A percentile compares a stretch with the other conserved stretches of the same genome.
These are phyloP conservation scores for Koerneria pararmatus DNA, from an alignment of 2,888 invertebrate species.

Conservation along the genomic window DNA sequence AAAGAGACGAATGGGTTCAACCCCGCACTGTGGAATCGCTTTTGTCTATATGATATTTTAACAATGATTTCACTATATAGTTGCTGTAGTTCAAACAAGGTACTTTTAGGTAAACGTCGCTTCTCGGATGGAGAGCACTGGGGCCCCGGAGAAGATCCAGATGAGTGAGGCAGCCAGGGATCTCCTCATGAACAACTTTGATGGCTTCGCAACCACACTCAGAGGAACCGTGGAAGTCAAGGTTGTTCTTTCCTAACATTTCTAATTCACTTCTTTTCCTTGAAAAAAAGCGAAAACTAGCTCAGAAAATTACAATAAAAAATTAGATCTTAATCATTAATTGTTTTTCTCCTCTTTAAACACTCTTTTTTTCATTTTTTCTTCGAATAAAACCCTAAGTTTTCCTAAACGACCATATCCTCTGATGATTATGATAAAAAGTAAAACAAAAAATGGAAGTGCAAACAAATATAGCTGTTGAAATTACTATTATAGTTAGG, in stretches of 20 bases:
- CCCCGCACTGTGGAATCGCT: no score
- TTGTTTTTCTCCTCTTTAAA: slow-evolving; percentile 23
- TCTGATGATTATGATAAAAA: no score
- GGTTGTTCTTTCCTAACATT: slow-evolving; percentile 24
- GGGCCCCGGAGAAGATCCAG: slow-evolving; percentile 54
- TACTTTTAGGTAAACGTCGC: slow-evolving; percentile 48
- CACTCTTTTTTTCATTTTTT: no score
- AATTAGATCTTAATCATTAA: not conserved
- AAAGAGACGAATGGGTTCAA: no score
- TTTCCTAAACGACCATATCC: no score
- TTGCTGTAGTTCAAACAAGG: not conserved
- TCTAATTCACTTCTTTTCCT: not conserved
- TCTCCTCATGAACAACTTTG: slow-evolving; percentile 38
- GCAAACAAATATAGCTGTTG: no score
- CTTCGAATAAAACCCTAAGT: no score
- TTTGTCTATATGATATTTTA: no score
- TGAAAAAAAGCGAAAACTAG: not conserved
- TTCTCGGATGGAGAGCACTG: slow-evolving; percentile 54
- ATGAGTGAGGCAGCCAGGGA: slow-evolving; percentile 37
- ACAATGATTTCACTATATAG: slow-evolving; percentile 33
- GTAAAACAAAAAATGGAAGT: no score
- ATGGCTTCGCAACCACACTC: slow-evolving; percentile 38
- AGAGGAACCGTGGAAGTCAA: slow-evolving; percentile 54
- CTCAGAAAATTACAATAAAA: not conserved
- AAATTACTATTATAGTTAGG: no score